Conservation (phyloP, 2,797 vertebrate species). For the Pogonophryne albipinna region DNA sequence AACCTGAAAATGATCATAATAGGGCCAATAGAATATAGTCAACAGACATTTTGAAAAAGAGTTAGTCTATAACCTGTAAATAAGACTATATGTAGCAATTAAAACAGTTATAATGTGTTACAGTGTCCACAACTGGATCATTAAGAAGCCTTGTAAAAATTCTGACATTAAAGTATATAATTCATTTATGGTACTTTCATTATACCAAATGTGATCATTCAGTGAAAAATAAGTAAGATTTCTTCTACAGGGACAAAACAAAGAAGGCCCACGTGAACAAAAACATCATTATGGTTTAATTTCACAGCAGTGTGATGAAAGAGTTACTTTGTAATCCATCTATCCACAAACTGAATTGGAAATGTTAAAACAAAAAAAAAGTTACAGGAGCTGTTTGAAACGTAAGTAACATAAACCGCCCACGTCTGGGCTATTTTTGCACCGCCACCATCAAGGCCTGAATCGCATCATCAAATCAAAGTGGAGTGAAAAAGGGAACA, state of each 20-base stretch:
- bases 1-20: too few relatives aligned
- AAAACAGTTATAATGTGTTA: not conserved
- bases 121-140: not conserved
- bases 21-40: not conserved
- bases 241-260: conserved; percentile 9
- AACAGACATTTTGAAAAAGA: not conserved
- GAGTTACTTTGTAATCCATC: conserved; percentile 17
- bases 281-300: conserved; percentile 25
- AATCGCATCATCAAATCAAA: conserved; percentile 67
- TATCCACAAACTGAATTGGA: conserved; percentile 24
- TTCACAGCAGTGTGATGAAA: conserved; percentile 3
- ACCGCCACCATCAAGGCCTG: conserved; percentile 32
- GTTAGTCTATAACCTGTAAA: not conserved
- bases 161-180: not conserved
- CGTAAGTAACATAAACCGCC: conserved; percentile 1
- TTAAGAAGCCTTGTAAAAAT: not conserved
- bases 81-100: not conserved
- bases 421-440: conserved; percentile 45
- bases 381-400: conserved; percentile 12
- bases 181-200: conserved; percentile 11
- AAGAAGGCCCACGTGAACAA: conserved; percentile 4
- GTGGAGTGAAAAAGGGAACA: conserved; percentile 11
- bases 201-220: not conserved
- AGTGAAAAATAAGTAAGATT: not conserved
- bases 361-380: conserved; percentile 21